Conservation (phyloP, 2,888 invertebrate species). For the Agrilus cyanescens region DNA sequence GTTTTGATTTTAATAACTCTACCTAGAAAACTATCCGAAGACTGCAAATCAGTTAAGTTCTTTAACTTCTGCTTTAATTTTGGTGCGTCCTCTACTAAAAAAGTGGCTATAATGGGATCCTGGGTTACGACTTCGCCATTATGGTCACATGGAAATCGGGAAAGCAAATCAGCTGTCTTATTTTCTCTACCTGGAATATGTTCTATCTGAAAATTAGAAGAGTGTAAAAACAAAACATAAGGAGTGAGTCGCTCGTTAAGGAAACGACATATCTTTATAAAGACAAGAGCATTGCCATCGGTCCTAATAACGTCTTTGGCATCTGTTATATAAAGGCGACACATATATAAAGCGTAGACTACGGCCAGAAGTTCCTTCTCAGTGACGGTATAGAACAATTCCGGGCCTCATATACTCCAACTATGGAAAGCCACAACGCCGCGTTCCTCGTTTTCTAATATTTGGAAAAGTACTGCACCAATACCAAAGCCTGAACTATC, state of each 20-base stretch:
- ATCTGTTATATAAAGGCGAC: not conserved
- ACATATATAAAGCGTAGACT: constrained; percentile 12
- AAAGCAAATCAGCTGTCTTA: constrained; percentile 18
- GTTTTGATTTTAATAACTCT: not conserved
- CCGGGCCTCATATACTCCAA: constrained; percentile 1
- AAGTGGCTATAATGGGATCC: not conserved
- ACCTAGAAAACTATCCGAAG: not conserved
- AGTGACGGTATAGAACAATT: constrained; percentile 10
- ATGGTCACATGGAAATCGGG: constrained; percentile 13
- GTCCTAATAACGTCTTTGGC: constrained; percentile 13
- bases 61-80: not conserved
- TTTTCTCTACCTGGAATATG: constrained; percentile 18
- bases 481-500: constrained; percentile 9
- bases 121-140: no score
- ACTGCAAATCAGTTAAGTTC: not conserved
- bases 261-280: constrained; percentile 15
- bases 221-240: constrained; percentile 16
- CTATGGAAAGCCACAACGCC: constrained; percentile 6
- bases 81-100: not conserved
- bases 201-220: constrained; percentile 14
- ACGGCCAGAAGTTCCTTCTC: constrained; percentile 20
- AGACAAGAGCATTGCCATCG: constrained; percentile 18
- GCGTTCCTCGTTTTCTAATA: not conserved
- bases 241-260: constrained; percentile 13
- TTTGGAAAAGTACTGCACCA: constrained; percentile 8